phyloP scores from a whole-genome alignment of 2,113 vertebrate species.

The Triplophysa rosa region DNA sequence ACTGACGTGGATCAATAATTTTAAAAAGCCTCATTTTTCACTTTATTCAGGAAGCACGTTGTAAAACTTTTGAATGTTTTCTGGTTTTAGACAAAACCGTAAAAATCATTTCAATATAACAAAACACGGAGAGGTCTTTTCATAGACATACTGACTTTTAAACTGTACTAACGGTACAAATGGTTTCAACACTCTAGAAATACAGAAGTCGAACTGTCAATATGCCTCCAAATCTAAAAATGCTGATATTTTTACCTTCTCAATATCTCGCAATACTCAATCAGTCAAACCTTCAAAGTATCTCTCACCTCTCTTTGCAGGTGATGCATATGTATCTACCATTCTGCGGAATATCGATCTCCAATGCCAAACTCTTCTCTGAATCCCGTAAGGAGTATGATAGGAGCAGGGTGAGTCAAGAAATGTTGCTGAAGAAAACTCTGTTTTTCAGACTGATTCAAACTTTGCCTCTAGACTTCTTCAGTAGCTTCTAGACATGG shows the following conservation, averaged over 20 bases:
- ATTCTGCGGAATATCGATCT: constrained; percentile 76
- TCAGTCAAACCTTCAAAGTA: background rate
- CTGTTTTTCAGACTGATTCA: constrained; percentile 11
- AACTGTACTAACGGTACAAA: background rate
- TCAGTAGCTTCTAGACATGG: background rate
- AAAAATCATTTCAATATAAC: no score
- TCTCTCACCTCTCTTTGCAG: constrained; percentile 52
- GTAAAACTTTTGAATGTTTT: no score
- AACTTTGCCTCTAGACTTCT: constrained; percentile 27
- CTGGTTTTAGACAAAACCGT: no score
- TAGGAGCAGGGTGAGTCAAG: constrained; percentile 69
- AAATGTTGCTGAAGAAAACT: constrained; percentile 40
- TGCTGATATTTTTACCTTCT: constrained; percentile 4
- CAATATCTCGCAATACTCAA: constrained; percentile 27
- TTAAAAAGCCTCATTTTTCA: no score
- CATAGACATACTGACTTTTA: background rate
- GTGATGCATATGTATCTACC: constrained; percentile 79
- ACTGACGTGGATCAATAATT: no score
- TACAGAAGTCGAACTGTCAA: background rate
- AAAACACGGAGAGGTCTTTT: no score
- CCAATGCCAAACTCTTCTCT: constrained; percentile 78
- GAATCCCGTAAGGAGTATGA: constrained; percentile 78
- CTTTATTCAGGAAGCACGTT: no score
- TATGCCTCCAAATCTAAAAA: background rate
- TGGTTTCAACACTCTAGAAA: constrained; percentile 3